phyloP scores from a whole-genome alignment of 2,797 vertebrate genomes.

The Darevskia mixta region DNA sequence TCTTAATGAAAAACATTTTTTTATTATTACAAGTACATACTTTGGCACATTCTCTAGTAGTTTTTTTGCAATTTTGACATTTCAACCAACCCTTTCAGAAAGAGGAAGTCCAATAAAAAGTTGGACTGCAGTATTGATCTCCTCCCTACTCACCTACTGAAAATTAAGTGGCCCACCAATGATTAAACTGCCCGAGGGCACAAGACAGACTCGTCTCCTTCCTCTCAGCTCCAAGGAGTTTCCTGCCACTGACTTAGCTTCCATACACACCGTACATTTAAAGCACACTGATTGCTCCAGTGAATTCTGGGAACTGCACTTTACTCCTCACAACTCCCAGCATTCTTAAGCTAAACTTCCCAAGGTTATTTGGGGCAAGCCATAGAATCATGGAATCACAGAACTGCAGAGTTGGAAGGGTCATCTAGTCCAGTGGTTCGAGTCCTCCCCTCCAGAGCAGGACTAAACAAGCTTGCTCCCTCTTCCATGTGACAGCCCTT shows the following conservation, averaged over 20 bases:
- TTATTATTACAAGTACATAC: constrained; percentile 56
- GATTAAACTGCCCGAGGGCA: constrained; percentile 20
- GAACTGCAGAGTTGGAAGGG: too few relatives aligned
- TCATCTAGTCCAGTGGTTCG: too few relatives aligned
- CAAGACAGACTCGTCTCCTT: neutral
- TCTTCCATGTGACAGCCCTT: too few relatives aligned
- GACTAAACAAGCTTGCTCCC: too few relatives aligned
- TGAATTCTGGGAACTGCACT: too few relatives aligned
- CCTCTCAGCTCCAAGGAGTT: neutral
- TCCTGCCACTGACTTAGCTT: neutral
- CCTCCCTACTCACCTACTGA: constrained; percentile 5
- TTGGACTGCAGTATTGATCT: constrained; percentile 46
- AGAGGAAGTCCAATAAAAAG: constrained; percentile 54
- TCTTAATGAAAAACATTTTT: constrained; percentile 72
- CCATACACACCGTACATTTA: too few relatives aligned
- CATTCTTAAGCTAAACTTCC: too few relatives aligned
- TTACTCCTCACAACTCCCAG: too few relatives aligned
- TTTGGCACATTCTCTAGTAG: constrained; percentile 52
- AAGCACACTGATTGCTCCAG: too few relatives aligned
- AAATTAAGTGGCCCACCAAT: neutral
- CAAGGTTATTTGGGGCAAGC: too few relatives aligned
- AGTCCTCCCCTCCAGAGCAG: too few relatives aligned
- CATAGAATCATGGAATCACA: too few relatives aligned
- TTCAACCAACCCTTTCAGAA: constrained; percentile 65
- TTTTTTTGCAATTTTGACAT: constrained; percentile 74